Conservation (phyloP, 2,888 invertebrate genomes). For the Phytoseiulus persimilis region DNA sequence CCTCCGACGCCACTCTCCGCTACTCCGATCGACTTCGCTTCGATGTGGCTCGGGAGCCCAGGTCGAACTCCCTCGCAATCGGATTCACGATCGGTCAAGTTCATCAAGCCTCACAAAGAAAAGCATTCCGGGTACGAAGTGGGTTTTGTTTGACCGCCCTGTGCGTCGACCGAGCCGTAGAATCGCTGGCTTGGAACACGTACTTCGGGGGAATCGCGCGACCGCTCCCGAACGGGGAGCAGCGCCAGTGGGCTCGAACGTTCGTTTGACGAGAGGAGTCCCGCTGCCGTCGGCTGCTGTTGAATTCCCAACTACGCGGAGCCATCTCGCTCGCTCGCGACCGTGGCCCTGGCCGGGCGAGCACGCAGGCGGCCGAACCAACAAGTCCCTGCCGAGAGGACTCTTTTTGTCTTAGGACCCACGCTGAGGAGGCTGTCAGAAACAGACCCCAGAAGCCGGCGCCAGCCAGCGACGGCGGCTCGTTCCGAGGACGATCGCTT, state of each 20-base stretch:
- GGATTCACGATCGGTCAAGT: too few relatives aligned
- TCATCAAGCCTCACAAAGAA: too few relatives aligned
- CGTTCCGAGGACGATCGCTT: neutral
- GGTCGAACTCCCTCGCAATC: too few relatives aligned
- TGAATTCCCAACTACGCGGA: neutral
- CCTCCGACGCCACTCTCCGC: too few relatives aligned
- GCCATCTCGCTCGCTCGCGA: neutral
- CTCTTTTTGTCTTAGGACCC: constrained; percentile 5
- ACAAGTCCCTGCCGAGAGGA: neutral
- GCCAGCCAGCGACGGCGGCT: neutral
- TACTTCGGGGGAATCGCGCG: neutral
- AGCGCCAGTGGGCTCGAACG: neutral
- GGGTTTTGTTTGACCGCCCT: too few relatives aligned
- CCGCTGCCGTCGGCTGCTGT: neutral
- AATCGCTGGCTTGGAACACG: too few relatives aligned
- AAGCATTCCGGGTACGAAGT: too few relatives aligned
- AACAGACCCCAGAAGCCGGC: constrained; percentile 5
- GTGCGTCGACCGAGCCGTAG: too few relatives aligned
- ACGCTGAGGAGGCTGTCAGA: constrained; percentile 5
- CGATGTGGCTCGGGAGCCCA: too few relatives aligned
- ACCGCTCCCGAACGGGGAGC: neutral
- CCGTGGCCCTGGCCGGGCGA: neutral
- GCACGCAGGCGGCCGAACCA: neutral
- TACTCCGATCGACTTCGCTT: too few relatives aligned
- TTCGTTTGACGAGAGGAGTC: neutral